A percentile compares a stretch with the other conserved stretches of the same genome.
Conservation (phyloP, 2,113 vertebrate species). For the Takifugu flavidus region DNA sequence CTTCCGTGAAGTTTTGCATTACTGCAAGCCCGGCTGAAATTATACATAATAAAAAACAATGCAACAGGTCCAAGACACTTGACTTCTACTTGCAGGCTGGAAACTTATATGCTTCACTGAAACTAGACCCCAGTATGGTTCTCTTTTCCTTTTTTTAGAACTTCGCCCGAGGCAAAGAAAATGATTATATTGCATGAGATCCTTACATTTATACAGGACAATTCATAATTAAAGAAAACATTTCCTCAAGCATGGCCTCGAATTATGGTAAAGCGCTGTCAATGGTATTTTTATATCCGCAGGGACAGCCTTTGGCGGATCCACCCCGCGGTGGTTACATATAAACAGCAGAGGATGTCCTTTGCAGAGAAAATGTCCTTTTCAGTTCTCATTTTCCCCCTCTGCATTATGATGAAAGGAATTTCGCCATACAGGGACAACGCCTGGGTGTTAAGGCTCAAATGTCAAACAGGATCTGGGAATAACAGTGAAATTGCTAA, state of each 20-base stretch:
- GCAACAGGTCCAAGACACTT: too few relatives aligned
- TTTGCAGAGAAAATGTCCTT: slow-evolving; percentile 33
- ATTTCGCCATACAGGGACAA: slow-evolving; percentile 14
- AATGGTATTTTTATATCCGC: slow-evolving; percentile 54
- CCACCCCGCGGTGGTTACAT: slow-evolving; percentile 19
- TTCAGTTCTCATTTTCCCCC: slow-evolving; percentile 6
- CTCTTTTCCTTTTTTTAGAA: slow-evolving; percentile 1
- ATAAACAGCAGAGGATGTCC: slow-evolving; percentile 11
- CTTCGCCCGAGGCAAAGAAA: slow-evolving; percentile 33
- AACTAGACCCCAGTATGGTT: slow-evolving; percentile 2
- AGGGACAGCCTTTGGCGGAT: slow-evolving; percentile 42
- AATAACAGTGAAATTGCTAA: slow-evolving; percentile 42
- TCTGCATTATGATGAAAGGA: slow-evolving; percentile 14
- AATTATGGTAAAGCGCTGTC: slow-evolving; percentile 20
- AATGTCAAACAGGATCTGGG: slow-evolving; percentile 50
- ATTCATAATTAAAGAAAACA: slow-evolving; percentile 59
- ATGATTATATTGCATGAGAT: slow-evolving; percentile 29
- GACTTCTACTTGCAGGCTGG: too few relatives aligned
- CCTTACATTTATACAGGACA: slow-evolving; percentile 28
- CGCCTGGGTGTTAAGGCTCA: slow-evolving; percentile 34
- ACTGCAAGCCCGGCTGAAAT: too few relatives aligned
- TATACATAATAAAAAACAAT: too few relatives aligned
- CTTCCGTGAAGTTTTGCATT: too few relatives aligned
- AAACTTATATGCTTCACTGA: too few relatives aligned
- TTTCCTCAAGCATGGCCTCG: slow-evolving; percentile 26